Percentiles rank a stretch among this genome's conserved stretches.
Conservation (phyloP, 2,797 vertebrate species). For the Chiroxiphia lanceolata region DNA sequence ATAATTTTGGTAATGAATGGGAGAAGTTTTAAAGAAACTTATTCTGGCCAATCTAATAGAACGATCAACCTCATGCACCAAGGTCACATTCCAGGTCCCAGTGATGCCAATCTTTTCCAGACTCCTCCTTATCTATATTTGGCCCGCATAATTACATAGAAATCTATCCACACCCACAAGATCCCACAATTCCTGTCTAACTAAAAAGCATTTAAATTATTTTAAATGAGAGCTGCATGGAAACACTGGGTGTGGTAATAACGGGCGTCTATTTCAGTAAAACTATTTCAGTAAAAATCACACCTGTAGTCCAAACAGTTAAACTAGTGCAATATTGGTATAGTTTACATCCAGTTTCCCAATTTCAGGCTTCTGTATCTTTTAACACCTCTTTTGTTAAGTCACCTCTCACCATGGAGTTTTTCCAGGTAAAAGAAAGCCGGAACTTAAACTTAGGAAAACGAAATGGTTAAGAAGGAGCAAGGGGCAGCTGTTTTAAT, state of each 20-base stretch:
- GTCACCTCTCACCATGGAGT: neutral
- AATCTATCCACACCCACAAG: conserved; percentile 62
- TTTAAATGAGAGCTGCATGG: conserved; percentile 33
- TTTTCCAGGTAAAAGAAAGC: neutral
- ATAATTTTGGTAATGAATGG: neutral
- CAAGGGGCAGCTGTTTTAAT: neutral
- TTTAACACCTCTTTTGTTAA: neutral
- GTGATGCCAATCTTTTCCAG: conserved; percentile 42
- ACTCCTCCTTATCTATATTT: conserved; percentile 66
- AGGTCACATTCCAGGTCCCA: conserved; percentile 46
- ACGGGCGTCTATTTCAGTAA: conserved; percentile 65
- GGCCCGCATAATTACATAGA: conserved; percentile 60
- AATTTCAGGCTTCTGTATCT: neutral
- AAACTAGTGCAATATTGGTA: neutral
- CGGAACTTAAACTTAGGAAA: neutral
- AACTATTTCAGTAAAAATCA: conserved; percentile 55
- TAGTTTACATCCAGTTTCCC: neutral
- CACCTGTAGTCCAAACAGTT: conserved; percentile 44
- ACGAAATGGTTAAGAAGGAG: neutral
- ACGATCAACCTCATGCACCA: conserved; percentile 1
- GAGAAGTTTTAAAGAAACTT: neutral
- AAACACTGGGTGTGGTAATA: conserved; percentile 63
- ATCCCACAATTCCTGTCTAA: conserved; percentile 59
- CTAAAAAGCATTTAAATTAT: conserved; percentile 69
- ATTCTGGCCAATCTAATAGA: neutral